Conservation (phyloP, 2,113 vertebrate species). For the Uropsilus gracilis region DNA sequence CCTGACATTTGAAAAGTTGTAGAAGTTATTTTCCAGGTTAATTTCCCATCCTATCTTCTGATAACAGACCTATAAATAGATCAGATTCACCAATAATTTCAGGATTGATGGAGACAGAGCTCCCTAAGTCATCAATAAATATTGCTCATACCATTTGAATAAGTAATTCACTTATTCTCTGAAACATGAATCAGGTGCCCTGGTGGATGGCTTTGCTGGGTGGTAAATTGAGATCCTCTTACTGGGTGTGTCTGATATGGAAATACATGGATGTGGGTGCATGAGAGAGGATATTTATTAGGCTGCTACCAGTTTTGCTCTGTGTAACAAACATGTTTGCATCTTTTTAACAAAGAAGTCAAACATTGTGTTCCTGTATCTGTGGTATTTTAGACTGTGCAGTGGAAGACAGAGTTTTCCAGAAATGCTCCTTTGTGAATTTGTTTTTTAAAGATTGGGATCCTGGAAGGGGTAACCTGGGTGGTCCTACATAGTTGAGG, state of each 20-base stretch:
- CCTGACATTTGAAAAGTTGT: not conserved
- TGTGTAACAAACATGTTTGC: not conserved
- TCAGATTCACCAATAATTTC: not conserved
- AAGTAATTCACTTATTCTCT: not conserved
- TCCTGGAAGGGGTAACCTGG: not conserved
- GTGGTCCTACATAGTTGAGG: not conserved
- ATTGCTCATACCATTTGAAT: not conserved
- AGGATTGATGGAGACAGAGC: not conserved
- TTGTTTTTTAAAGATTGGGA: not conserved
- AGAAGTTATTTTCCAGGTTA: not conserved
- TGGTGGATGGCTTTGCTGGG: not conserved
- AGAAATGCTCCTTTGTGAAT: not conserved
- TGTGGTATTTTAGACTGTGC: not conserved
- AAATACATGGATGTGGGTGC: too few species aligned
- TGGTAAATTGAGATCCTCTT: not conserved
- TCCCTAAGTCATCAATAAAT: not conserved
- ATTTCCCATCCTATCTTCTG: too few species aligned
- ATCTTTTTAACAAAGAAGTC: not conserved
- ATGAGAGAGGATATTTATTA: not conserved
- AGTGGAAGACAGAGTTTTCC: not conserved
- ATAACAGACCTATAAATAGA: too few species aligned
- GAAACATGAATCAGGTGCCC: too few species aligned
- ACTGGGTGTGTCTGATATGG: too few species aligned
- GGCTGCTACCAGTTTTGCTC: not conserved
- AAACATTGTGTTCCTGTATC: not conserved